phyloP scores from a whole-genome alignment of 2,113 vertebrate species.

The Sigmodon hispidus region DNA sequence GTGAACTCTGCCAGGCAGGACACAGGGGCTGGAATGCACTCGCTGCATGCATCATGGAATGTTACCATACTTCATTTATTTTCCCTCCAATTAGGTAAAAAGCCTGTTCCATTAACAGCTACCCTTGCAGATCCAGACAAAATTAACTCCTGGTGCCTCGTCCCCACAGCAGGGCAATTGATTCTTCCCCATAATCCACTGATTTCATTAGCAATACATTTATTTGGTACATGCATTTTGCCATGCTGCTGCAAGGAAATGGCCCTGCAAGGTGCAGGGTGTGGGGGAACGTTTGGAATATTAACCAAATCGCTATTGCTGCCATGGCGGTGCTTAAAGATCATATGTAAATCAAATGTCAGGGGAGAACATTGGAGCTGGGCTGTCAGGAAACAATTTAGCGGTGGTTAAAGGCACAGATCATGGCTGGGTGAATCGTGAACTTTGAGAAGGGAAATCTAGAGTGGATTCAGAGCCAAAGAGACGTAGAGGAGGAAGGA shows the following conservation, averaged over 20 bases:
- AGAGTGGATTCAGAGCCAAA: constrained; percentile 32
- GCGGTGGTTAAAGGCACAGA: constrained; percentile 94
- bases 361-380: constrained; percentile 91
- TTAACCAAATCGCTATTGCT: constrained; percentile 93
- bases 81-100: constrained; percentile 91
- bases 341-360: constrained; percentile 99
- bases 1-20: constrained; percentile 76
- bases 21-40: constrained; percentile 80
- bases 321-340: constrained; percentile 94
- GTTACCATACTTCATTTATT: constrained; percentile 93
- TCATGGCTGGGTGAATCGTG: constrained; percentile 86
- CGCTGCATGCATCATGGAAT: constrained; percentile 83
- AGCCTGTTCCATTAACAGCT: constrained; percentile 90
- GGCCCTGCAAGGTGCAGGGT: constrained; percentile 92
- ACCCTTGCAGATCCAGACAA: constrained; percentile 91
- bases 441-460: constrained; percentile 89
- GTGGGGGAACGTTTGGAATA: constrained; percentile 92
- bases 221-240: constrained; percentile 86
- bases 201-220: constrained; percentile 97
- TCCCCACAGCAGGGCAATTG: constrained; percentile 94
- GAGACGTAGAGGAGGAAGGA: not conserved
- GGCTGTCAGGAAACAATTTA: constrained; percentile 98
- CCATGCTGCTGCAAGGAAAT: constrained; percentile 84
- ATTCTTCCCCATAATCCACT: constrained; percentile 95
- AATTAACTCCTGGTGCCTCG: constrained; percentile 95